phyloP scores from a whole-genome alignment of 2,113 vertebrate species.

The Cynoglossus semilaevis region DNA sequence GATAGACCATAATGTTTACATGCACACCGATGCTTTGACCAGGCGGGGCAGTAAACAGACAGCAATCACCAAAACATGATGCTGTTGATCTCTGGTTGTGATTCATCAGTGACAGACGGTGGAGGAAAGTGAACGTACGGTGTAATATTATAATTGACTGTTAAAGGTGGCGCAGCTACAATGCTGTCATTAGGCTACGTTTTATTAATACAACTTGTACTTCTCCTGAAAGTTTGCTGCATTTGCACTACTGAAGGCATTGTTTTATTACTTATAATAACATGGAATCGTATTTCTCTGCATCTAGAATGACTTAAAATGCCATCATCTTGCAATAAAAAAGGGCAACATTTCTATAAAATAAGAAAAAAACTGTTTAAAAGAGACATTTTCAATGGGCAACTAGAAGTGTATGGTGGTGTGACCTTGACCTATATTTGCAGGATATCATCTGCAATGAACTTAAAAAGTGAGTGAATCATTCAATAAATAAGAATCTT shows the following conservation, averaged over 20 bases:
- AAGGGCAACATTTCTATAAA: no score
- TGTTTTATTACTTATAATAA: constrained; percentile 2
- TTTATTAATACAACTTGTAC: constrained; percentile 34
- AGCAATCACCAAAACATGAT: constrained; percentile 58
- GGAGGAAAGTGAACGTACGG: constrained; percentile 34
- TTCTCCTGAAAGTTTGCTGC: constrained; percentile 28
- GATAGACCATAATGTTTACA: constrained; percentile 66
- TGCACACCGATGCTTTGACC: constrained; percentile 64
- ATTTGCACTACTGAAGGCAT: constrained; percentile 21
- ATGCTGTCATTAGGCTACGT: constrained; percentile 24
- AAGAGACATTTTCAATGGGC: no score
- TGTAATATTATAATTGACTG: constrained; percentile 50
- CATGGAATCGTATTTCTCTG: background rate
- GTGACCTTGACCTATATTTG: no score
- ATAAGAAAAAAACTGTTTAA: no score
- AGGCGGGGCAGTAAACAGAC: constrained; percentile 63
- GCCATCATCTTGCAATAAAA: no score
- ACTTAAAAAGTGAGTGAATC: no score
- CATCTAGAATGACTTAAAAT: background rate
- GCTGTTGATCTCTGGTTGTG: constrained; percentile 55
- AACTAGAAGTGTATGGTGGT: no score
- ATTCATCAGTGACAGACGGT: constrained; percentile 49
- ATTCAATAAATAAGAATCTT: no score
- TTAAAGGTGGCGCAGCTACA: constrained; percentile 45
- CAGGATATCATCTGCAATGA: no score